phyloP scores from a whole-genome alignment of 2,797 vertebrate genomes.

The Rhincodon typus region DNA sequence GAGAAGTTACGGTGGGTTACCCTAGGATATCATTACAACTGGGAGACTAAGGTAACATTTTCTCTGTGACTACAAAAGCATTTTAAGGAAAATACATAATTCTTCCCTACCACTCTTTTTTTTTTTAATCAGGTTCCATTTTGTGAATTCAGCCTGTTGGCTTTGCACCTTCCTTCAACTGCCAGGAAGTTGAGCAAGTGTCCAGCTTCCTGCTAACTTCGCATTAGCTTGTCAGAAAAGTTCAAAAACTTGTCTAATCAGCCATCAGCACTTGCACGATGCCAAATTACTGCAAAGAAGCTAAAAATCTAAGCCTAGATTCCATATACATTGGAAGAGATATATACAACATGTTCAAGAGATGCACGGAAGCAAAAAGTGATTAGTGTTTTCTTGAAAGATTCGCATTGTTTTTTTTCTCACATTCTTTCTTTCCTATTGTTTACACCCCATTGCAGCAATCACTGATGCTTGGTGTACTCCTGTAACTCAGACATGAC shows the following conservation, averaged over 20 bases:
- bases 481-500: not conserved
- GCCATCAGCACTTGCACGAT: not conserved
- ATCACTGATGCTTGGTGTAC: not conserved
- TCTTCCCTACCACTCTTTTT: not conserved
- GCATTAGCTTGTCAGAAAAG: not conserved
- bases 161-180: not conserved
- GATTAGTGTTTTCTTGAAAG: not conserved
- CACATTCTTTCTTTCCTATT: not conserved
- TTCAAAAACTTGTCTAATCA: not conserved
- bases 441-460: not conserved
- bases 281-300: not conserved
- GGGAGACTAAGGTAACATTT: slow-evolving; percentile 79
- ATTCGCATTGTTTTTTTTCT: not conserved
- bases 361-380: not conserved
- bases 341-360: not conserved
- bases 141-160: not conserved
- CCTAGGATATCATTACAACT: slow-evolving; percentile 93
- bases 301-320: not conserved
- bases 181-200: not conserved
- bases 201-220: not conserved
- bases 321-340: not conserved
- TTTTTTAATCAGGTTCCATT: not conserved
- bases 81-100: not conserved
- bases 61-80: not conserved
- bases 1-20: slow-evolving; percentile 95